Evolutionary conservation across 2,797 vertebrate genomes (phyloP), one percentile per base, ranked within the genome.

Genomic region (Champsocephalus esox): DNA sequence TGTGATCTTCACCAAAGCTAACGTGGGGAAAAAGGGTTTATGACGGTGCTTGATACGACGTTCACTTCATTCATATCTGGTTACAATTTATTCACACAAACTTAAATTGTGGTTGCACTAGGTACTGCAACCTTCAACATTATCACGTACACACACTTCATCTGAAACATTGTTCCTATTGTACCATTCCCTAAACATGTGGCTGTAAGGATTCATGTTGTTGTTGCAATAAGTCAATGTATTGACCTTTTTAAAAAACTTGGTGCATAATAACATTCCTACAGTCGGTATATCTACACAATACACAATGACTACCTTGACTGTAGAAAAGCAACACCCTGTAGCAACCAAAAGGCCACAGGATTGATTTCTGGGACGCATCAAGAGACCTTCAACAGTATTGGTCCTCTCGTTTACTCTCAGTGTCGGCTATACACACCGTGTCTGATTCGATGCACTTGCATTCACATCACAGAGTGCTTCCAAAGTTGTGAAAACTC

Each of bases 401-500:
- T 28, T 66, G 2, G 3, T 44, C 54, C 0, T 50, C 4, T 12
- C 41, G 3, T 9, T 52, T 28, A 38, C 1, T 0, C 55, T 59
- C 32, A 63, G 8, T 11, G 0, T 60, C n/a, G 1, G 19, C 34
- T 28, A n/a, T 8, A 52, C 8, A 5, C 14, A 19, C 12, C 28
- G 7, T 0, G n/a, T 34, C 46, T 10, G 21, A 54, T 54, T 56
- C 3, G 59, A 49, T 49, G 14, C 11, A 8, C 17, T 69, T 73
- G 16, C 11, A 46, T 64, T 64, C 60, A 34, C 79, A 61, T 44
- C 64, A 60, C 16, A 17, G n/a, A 2, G 17, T 12, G 24, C 77
- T 84, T 74, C 66, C 12, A 62, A 84, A 88, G 82, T 83, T 77
- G 52, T 9, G 68, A 43, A 81, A 89, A 70, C 59, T 80, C 50